A percentile compares a stretch with the other conserved stretches of the same genome.
Conservation (phyloP, 2,888 invertebrate species). For the Limnephilus lunatus region DNA sequence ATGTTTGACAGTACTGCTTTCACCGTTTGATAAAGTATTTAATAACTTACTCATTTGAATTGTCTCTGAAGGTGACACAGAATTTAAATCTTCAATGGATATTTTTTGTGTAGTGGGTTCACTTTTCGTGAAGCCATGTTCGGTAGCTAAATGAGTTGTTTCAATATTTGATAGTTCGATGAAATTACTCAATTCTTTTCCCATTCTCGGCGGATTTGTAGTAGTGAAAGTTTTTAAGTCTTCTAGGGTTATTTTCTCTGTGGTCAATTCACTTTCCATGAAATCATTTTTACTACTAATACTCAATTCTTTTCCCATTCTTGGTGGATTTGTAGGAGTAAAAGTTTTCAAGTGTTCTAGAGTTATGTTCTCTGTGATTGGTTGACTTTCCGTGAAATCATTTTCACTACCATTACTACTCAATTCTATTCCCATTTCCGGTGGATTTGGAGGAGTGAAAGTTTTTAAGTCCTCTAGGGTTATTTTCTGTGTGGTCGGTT, state of each 20-base stretch:
- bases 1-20: neutral
- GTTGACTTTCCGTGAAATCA: neutral
- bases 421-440: slow-evolving; percentile 13
- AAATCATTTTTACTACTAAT: neutral
- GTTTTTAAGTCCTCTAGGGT: neutral
- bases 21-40: neutral
- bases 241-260: neutral
- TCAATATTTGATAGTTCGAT: neutral
- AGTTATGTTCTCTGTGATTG: no score
- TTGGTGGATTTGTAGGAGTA: neutral
- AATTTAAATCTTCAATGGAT: neutral
- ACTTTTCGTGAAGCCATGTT: neutral
- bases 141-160: neutral
- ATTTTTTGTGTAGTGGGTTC: neutral
- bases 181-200: slow-evolving; percentile 11
- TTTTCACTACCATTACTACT: neutral
- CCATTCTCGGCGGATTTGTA: neutral
- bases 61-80: neutral
- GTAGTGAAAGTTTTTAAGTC: neutral
- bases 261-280: neutral
- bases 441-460: neutral
- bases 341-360: neutral
- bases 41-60: neutral
- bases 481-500: neutral
- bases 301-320: slow-evolving; percentile 19